Evolutionary conservation across 2,888 invertebrate species (phyloP).

Genomic region (Colletes collaris): DNA sequence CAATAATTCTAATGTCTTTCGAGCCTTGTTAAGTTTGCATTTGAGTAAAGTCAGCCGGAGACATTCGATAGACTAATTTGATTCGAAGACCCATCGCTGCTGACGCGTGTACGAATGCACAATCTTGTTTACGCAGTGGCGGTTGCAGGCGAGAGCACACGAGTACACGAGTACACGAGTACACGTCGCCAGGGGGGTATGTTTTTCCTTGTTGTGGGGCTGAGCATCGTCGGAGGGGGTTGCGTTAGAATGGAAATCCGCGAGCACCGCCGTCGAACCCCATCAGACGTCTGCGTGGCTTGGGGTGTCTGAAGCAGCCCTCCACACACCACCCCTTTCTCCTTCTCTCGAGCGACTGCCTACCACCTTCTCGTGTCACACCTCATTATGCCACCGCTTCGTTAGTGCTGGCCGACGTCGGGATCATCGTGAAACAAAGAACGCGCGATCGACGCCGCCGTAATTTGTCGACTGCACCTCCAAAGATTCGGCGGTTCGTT

Average conservation of each 20-base stretch:
- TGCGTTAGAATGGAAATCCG: slow-evolving; percentile 67
- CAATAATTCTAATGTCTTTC: too few species aligned
- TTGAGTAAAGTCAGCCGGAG: slow-evolving; percentile 21
- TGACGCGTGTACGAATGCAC: slow-evolving; percentile 47
- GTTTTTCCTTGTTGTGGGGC: slow-evolving; percentile 59
- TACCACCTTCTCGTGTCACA: slow-evolving; percentile 76
- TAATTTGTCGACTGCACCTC: slow-evolving; percentile 43
- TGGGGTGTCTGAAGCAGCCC: slow-evolving; percentile 80
- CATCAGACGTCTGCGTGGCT: slow-evolving; percentile 73
- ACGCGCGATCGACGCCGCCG: slow-evolving; percentile 56
- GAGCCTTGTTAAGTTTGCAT: background rate
- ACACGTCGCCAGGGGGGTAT: slow-evolving; percentile 34
- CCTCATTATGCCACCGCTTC: slow-evolving; percentile 77
- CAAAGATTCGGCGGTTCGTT: slow-evolving; percentile 55
- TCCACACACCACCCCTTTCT: slow-evolving; percentile 59
- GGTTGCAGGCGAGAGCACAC: slow-evolving; percentile 24
- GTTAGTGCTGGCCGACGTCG: slow-evolving; percentile 69
- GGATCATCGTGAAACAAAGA: slow-evolving; percentile 65
- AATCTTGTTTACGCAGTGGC: slow-evolving; percentile 49
- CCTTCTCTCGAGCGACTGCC: slow-evolving; percentile 52
- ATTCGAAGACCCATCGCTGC: slow-evolving; percentile 56
- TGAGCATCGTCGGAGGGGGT: slow-evolving; percentile 22
- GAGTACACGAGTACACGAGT: slow-evolving; percentile 43
- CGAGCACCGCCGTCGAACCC: slow-evolving; percentile 68
- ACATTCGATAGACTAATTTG: slow-evolving; percentile 50